These are phyloP conservation scores for Eumacrocentrus americanus DNA, from an alignment of 2,888 invertebrate species.

Conservation along the genomic window DNA sequence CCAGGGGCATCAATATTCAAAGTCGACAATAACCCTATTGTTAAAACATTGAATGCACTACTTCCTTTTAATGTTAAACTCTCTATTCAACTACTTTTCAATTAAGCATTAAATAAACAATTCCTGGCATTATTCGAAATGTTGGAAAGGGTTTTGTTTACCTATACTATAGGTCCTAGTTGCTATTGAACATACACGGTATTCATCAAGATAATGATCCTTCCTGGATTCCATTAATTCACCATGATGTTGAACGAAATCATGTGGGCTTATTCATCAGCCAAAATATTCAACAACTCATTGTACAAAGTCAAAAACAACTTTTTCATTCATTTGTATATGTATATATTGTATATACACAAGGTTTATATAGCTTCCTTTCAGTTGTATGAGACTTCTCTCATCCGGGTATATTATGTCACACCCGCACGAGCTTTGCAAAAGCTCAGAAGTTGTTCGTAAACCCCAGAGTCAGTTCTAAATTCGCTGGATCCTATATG, in stretches of 20 bases:
- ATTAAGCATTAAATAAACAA: neutral
- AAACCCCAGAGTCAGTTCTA: neutral
- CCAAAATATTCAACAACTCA: neutral
- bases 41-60: slow-evolving; percentile 7
- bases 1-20: neutral
- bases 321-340: too few relatives aligned
- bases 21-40: slow-evolving; percentile 10
- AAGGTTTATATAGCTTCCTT: neutral
- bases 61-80: neutral
- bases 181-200: neutral
- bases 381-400: neutral
- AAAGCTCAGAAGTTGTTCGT: slow-evolving; percentile 16
- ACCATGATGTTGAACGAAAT: too few relatives aligned
- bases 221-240: neutral
- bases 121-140: too few relatives aligned
- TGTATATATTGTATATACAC: too few relatives aligned
- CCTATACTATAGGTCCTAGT: neutral
- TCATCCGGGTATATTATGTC: slow-evolving; percentile 14
- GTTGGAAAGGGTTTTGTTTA: too few relatives aligned
- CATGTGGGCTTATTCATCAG: too few relatives aligned
- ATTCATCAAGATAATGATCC: neutral
- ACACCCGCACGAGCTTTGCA: slow-evolving; percentile 12
- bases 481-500: neutral
- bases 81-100: neutral
- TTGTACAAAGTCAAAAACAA: too few relatives aligned